Evolutionary conservation across 2,113 vertebrate species (phyloP), one percentile per base, ranked within the genome.

Genomic region (Myiagra hebetior): DNA sequence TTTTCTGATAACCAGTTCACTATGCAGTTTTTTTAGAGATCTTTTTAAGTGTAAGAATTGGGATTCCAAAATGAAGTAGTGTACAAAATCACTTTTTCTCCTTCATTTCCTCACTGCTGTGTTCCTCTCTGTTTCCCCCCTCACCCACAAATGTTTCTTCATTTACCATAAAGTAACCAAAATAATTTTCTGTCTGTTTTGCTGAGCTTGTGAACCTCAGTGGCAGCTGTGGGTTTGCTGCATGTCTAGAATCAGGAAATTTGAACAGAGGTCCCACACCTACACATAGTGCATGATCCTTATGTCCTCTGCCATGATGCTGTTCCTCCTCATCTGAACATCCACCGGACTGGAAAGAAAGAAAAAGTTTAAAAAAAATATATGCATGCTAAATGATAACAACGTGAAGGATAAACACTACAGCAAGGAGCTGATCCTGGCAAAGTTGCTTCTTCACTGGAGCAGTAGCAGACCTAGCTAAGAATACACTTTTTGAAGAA

Each of bases 351-450:
- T 39, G 37, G 49, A 64, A 65, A 30, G 41, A 64, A 47, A 39
- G 37, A 12, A 69, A 30, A 37, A 31, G 3, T 22, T 49, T 14
- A 55, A 65, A 94, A 96, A 46, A 94, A 96, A 46, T 26, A 31
- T 0, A 3, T 42, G 59, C 83, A 16, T 2, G 3, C 18, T 52
- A 9, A 60, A 33, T 41, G 35, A 6, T 67, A 75, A 24, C 28
- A 47, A 5, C 0, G 0, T 22, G 27, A 62, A 70, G 35, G 65
- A 20, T 17, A 13, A 80, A 35, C 16, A 7, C 21, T 42, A 4
- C 31, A 72, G 44, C 60, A 75, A 72, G 49, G 30, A 65, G 72
- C 37, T 77, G 33, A 46, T 53, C 50, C 53, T 69, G 26, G 59
- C 55, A 27, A 44, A 49, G 59, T 8, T 80, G 46, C 6, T 62